phyloP scores from a whole-genome alignment of 1,140 invertebrate genomes.

The Procambarus clarkii region DNA sequence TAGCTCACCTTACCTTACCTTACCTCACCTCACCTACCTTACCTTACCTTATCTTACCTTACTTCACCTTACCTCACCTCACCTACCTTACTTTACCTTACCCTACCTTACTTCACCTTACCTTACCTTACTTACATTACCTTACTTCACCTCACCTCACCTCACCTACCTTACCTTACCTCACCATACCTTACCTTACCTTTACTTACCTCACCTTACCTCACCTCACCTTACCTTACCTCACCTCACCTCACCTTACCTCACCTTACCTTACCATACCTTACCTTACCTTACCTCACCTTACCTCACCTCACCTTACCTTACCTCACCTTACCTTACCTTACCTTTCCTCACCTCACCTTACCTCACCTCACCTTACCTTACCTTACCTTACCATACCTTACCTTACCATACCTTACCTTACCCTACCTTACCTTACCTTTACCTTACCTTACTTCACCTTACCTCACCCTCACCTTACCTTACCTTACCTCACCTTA shows the following conservation, averaged over 20 bases:
- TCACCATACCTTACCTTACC: no score
- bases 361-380: not conserved
- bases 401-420: not conserved
- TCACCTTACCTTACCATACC: not conserved
- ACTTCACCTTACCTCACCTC: no score
- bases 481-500: no score
- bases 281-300: constrained; percentile 15
- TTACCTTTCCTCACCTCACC: constrained; percentile 1
- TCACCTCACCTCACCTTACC: not conserved
- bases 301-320: constrained; percentile 8
- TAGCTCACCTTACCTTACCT: not conserved
- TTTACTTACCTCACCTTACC: no score
- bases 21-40: no score
- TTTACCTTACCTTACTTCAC: no score
- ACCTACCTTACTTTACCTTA: no score
- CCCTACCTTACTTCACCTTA: not conserved
- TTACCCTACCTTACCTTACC: not conserved
- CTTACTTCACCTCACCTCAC: no score
- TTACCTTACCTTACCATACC: not conserved
- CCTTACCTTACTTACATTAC: not conserved
- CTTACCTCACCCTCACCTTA: no score
- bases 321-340: constrained; percentile 22
- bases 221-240: not conserved
- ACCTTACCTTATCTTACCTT: no score
- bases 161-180: no score